Conservation (phyloP, 2,888 invertebrate genomes). For the Drosophila dives region DNA sequence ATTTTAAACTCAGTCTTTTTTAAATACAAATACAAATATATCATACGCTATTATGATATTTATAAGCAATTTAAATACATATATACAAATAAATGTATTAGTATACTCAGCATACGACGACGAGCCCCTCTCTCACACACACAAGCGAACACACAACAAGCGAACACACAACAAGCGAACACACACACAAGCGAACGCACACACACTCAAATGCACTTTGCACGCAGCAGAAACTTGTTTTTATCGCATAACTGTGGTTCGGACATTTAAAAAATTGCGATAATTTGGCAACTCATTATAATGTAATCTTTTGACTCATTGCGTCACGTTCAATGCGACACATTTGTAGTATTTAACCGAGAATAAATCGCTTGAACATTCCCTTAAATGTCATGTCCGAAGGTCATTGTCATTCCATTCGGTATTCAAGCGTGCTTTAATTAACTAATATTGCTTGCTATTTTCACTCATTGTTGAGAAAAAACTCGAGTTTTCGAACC, state of each 20-base stretch:
- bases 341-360: background rate
- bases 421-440: slow-evolving; percentile 23
- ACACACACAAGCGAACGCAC: background rate
- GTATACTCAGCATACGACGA: background rate
- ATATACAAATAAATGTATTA: background rate
- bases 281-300: background rate
- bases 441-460: slow-evolving; percentile 13
- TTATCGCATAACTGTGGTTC: background rate
- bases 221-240: background rate
- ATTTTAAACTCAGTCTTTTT: background rate
- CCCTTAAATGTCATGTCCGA: slow-evolving; percentile 45
- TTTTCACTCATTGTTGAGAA: slow-evolving; percentile 52
- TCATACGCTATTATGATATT: background rate
- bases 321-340: background rate
- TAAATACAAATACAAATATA: background rate
- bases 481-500: slow-evolving; percentile 61
- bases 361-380: background rate
- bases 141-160: background rate
- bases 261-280: background rate
- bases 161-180: background rate
- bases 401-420: slow-evolving; percentile 52
- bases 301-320: background rate
- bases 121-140: slow-evolving; percentile 17
- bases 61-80: background rate
- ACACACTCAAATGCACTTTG: background rate